These are phyloP conservation scores for Dicerorhinus sumatrensis DNA, from an alignment of 2,113 vertebrate species.

Conservation along the genomic window DNA sequence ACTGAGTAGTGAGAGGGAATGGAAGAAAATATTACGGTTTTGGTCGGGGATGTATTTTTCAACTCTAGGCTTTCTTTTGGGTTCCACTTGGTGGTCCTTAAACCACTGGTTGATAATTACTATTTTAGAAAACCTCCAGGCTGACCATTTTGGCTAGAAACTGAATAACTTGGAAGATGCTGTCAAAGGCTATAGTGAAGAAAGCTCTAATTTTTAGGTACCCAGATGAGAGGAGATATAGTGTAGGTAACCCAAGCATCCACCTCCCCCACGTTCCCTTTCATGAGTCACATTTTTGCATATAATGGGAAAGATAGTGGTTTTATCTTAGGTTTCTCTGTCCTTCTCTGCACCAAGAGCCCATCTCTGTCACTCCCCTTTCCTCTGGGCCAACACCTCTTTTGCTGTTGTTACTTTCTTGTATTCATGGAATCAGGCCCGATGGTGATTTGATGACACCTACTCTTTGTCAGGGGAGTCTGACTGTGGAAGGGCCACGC, in stretches of 20 bases:
- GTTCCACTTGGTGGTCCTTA: background rate
- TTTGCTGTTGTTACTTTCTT: background rate
- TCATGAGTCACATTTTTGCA: background rate
- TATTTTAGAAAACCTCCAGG: background rate
- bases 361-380: background rate
- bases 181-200: background rate
- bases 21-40: background rate
- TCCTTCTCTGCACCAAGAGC: background rate
- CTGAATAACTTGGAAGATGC: background rate
- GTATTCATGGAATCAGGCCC: background rate
- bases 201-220: background rate
- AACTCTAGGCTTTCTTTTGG: background rate
- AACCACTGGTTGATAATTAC: background rate
- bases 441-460: background rate
- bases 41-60: background rate
- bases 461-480: background rate
- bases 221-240: background rate
- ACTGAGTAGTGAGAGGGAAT: background rate
- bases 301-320: background rate
- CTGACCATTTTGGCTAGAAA: background rate
- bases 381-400: background rate
- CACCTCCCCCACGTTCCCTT: fast-evolving
- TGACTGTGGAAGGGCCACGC: background rate
- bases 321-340: background rate
- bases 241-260: no score